Percentiles rank a stretch among this genome's conserved stretches.
Conservation (phyloP, 2,888 invertebrate species). For the Trypoxylon attenuatum region DNA sequence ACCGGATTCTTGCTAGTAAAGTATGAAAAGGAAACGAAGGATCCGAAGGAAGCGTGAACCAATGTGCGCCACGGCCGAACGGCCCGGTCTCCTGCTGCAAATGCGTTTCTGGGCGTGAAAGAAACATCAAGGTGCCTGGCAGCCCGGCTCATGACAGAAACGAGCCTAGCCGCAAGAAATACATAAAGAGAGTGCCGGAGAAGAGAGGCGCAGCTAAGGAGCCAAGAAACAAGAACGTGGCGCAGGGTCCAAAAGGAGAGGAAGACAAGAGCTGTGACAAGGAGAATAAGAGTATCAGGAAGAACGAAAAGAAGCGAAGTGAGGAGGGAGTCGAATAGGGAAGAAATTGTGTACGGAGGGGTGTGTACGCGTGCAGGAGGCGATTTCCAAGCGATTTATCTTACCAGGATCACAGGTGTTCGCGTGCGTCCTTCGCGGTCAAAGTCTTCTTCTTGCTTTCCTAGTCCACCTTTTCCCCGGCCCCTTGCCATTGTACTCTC, state of each 20-base stretch:
- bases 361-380: slow-evolving; percentile 33
- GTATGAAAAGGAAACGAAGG: slow-evolving; percentile 46
- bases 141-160: background rate
- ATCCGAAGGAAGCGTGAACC: slow-evolving; percentile 41
- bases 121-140: slow-evolving; percentile 10
- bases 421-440: slow-evolving; percentile 40
- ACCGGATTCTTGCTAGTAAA: slow-evolving; percentile 31
- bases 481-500: background rate
- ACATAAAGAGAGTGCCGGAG: background rate
- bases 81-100: slow-evolving; percentile 4
- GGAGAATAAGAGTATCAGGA: background rate
- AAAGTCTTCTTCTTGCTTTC: slow-evolving; percentile 25
- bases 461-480: slow-evolving; percentile 18
- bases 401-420: slow-evolving; percentile 45
- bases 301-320: slow-evolving; percentile 9
- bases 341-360: slow-evolving; percentile 29
- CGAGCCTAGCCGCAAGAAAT: too few species aligned
- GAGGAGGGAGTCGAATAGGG: slow-evolving; percentile 2
- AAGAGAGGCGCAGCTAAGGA: background rate
- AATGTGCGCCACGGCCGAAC: slow-evolving; percentile 23
- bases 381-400: slow-evolving; percentile 46
- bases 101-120: slow-evolving; percentile 12
- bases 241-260: too few species aligned
- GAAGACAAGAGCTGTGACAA: too few species aligned
- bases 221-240: background rate